Evolutionary conservation across 92 coral and sea anemone species (phyloP).

Genomic region (Porites evermanni): DNA sequence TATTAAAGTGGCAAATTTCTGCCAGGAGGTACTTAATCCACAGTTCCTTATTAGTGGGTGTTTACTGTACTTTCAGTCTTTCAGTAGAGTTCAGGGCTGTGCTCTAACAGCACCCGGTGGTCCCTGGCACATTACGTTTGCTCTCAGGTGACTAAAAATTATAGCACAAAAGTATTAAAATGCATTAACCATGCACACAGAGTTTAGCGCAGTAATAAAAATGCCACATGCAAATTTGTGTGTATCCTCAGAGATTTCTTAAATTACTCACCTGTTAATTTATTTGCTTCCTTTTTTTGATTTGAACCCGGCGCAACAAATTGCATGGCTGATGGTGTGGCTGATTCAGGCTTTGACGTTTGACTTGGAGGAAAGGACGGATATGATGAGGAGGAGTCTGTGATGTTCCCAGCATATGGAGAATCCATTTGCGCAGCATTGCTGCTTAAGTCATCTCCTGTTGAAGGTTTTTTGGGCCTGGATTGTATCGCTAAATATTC

Average conservation of each 20-base stretch:
- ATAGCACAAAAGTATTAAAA: too few species aligned
- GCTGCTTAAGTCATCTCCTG: not conserved
- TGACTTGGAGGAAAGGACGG: not conserved
- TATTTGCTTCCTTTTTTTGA: not conserved
- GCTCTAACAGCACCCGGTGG: too few species aligned
- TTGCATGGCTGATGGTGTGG: conserved; percentile 16
- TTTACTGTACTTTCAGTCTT: not conserved
- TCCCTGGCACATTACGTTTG: too few species aligned
- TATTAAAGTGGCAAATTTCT: too few species aligned
- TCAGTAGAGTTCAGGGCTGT: not conserved
- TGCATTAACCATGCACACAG: too few species aligned
- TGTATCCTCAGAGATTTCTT: not conserved
- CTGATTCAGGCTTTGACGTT: conserved; percentile 25
- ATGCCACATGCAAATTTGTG: not conserved
- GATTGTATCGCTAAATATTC: not conserved
- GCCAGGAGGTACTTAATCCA: too few species aligned
- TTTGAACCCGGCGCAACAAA: not conserved
- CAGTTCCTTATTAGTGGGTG: not conserved
- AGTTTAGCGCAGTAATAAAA: too few species aligned
- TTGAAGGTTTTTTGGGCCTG: not conserved
- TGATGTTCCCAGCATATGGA: not conserved
- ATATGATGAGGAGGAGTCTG: not conserved
- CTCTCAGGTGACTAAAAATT: too few species aligned
- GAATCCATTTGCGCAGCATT: not conserved
- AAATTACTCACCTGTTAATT: not conserved